Evolutionary conservation across 2,797 vertebrate genomes (phyloP), one percentile per base, ranked within the genome.

Genomic region (Sciaenops ocellatus): DNA sequence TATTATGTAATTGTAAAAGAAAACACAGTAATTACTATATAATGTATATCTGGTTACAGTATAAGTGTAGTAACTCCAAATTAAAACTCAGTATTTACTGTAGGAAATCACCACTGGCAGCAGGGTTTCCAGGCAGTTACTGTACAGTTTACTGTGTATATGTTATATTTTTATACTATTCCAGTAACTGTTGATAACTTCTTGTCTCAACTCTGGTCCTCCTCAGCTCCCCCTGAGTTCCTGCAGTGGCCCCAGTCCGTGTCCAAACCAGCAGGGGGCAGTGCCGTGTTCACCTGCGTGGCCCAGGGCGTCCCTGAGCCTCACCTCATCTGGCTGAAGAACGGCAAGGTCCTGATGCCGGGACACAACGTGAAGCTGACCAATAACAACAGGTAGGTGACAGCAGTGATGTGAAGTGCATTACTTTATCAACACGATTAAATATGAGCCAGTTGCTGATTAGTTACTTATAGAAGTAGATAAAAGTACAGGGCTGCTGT

Each of bases 201-300:
- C 9, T 48, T 6, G 0, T 41, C 11, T 76, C n/a, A 61, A 30
- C 2, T 48, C 44, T 73, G 2, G 2, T 71, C 13, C 15, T 34
- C 42, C 41, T 34, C 85, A 96, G 95, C 95, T 67, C 95, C 96
- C 4, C 95, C 95, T 0, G 93, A 96, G 92, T 96, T 96, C 76
- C 87, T 96, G 47, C 96, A 96, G 86, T 95, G 95, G 96, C 95
- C 96, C 0, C 94, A 95, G 85, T 96, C 95, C 22, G 90, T 95
- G 17, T 95, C 93, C 47, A 96, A 93, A 84, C 88, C 95, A 73
- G 89, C 87, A 26, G 96, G 95, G 51, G 91, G 94, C 90, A 95
- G 93, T 1, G 94, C 93, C 0, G 93, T 96, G 74, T 96, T 96
- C 91, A 95, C 94, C 61, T 95, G 95, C 6, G 81, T 94, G 80